Base-by-base conservation (phyloP, 1,140 invertebrate species). In the Teleogryllus occipitalis region DNA sequence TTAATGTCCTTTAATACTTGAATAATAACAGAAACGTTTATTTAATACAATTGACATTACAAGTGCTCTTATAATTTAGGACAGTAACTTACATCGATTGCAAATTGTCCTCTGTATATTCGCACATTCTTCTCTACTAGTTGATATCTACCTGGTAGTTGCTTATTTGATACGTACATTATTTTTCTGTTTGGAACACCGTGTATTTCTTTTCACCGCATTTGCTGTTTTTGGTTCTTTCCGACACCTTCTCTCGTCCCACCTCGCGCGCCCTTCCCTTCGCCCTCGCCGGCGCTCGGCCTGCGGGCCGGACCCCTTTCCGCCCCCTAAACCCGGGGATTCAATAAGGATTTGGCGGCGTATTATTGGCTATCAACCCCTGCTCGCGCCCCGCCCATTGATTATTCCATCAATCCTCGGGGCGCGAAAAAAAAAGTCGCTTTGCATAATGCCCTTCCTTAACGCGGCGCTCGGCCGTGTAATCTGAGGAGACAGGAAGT, bases 311-410 rank as follows among this genome's bases (percentile, higher is more conserved):
- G 10, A 65, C 10, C 10, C 54, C 54, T 18, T 65, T 65, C 54
- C 10, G 7, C 10, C 54, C 54, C 10, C 54, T 65, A 65, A 65
- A 65, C 54, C 54, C 54, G 3, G 10, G 54, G 54, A 65, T 65
- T 65, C 54, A 18, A 65, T 65, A 18, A 65, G 54, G 54, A 65
- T 65, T 65, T 65, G 54, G 10, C 54, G 54, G 54, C 54, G 10
- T 65, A 65, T 65, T 65, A 65, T 65, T 65, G 54, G 18, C 54
- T 65, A 65, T 65, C 54, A 65, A 65, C 54, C 54, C 54, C 54
- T 65, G 54, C 54, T 10, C 54, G 54, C 27, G 27, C 27, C 27
- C 27, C 27, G 27, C 27, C 27, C 27, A 39, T 39, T 39, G 27
- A 39, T 39, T 39, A 39, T 39, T 39, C 27, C 27, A 39, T 39